Evolutionary conservation across 30 jellyfish, hydroid and myxozoan genomes (phyloP).

Genomic region (Hydractinia echinata): DNA sequence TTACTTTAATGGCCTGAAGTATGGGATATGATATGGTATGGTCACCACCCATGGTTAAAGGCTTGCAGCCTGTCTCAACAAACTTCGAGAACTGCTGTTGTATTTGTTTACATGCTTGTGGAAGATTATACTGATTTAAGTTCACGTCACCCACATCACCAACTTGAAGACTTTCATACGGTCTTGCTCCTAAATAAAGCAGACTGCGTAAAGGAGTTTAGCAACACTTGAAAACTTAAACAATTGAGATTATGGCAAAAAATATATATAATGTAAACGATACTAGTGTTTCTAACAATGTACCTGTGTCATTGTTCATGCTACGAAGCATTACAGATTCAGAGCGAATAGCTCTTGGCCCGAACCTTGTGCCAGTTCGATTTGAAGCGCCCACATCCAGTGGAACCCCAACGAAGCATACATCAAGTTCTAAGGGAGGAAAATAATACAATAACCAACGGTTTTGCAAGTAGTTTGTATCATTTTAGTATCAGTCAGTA

Average conservation of each 20-base stretch:
- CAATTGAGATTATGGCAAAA: too few species aligned
- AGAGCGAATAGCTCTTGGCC: slow-evolving; percentile 75
- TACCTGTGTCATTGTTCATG: slow-evolving; percentile 71
- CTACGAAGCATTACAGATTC: slow-evolving; percentile 64
- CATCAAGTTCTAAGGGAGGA: slow-evolving; percentile 58
- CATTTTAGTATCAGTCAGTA: too few species aligned
- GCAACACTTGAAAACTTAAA: too few species aligned
- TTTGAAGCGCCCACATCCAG: slow-evolving; percentile 69
- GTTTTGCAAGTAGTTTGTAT: too few species aligned
- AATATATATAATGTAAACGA: neutral
- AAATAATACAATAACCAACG: too few species aligned
- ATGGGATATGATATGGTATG: slow-evolving; percentile 83
- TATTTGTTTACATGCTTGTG: slow-evolving; percentile 55
- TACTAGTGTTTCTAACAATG: neutral
- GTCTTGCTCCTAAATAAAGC: slow-evolving; percentile 54
- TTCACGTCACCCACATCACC: slow-evolving; percentile 79
- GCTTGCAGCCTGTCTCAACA: slow-evolving; percentile 54
- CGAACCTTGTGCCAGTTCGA: slow-evolving; percentile 72
- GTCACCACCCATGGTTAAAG: slow-evolving; percentile 78
- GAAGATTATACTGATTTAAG: slow-evolving; percentile 47
- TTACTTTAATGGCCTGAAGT: slow-evolving; percentile 71
- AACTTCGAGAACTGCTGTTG: slow-evolving; percentile 40
- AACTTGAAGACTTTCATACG: slow-evolving; percentile 61
- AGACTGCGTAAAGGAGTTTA: too few species aligned
- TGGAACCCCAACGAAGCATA: slow-evolving; percentile 76